Evolutionary conservation across 2,113 vertebrate species (phyloP), one percentile per base, ranked within the genome.

Genomic region (Ctenodactylus gundi): DNA sequence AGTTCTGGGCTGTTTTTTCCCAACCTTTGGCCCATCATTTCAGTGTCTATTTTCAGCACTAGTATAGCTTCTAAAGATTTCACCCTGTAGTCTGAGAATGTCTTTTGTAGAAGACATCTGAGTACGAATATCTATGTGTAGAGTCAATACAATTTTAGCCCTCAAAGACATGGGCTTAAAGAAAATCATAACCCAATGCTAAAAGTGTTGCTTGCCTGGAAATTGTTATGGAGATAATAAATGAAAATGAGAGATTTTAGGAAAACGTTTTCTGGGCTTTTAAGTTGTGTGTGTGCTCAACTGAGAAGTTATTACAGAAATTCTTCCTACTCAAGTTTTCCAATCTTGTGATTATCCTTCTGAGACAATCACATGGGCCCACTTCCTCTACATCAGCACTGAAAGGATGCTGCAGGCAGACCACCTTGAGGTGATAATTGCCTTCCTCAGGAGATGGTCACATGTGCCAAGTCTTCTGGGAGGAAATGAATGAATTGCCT

Each of bases 401-500:
- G 31, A 64, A 88, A 89, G 89, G 82, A 80, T 84, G 78, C 86
- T 86, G 62, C 64, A 68, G 78, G 58, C 76, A 89, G 95, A 91
- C 94, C 91, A 88, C 93, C 93, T 94, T 44, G 29, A 96, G 88
- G 93, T 93, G 94, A 90, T 95, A 92, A 96, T 72, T 92, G 87
- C 80, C 90, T 94, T 83, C 84, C 87, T 95, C 64, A 72, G 90
- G 93, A 95, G 92, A 91, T 44, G 23, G 73, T 65, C 93, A 93
- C 76, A 46, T 87, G 87, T n/a, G 65, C 89, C 53, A 62, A 31
- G 36, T 85, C 94, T 85, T 91, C 36, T 65, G 95, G 90, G 92
- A 97, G 96, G 97, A 97, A 97, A 73, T 72, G 96, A 81, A 51
- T 91, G 93, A 90, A 92, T 96, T 58, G 49, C 4, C 9, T 89